These are phyloP conservation scores for Teleogryllus oceanicus DNA, from an alignment of 2,888 invertebrate species.

Conservation along the genomic window DNA sequence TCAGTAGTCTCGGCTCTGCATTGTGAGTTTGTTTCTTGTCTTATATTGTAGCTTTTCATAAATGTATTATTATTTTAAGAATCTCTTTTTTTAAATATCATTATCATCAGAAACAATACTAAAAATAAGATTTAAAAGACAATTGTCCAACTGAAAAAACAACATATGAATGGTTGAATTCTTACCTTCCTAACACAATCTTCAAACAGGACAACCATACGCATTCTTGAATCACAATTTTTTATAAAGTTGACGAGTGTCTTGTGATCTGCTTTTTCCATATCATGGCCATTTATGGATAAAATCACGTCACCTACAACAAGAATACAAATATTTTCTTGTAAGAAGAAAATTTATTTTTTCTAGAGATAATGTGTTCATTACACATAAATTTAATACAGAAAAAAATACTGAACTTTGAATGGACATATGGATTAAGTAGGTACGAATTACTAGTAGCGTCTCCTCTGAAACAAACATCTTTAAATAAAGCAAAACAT, in stretches of 20 bases:
- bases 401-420: not conserved
- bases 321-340: not conserved
- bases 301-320: slow-evolving; percentile 81
- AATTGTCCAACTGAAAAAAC: not conserved
- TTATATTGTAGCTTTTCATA: too few species aligned
- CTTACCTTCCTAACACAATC: slow-evolving; percentile 88
- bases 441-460: too few species aligned
- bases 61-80: too few species aligned
- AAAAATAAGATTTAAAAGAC: not conserved
- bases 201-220: slow-evolving; percentile 95
- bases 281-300: slow-evolving; percentile 92
- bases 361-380: too few species aligned
- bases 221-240: slow-evolving; percentile 82
- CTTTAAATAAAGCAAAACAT: too few species aligned
- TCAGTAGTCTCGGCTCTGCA: too few species aligned
- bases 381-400: not conserved
- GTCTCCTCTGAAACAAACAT: too few species aligned
- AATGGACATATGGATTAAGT: not conserved
- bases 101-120: too few species aligned
- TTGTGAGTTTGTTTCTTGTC: too few species aligned
- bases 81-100: too few species aligned
- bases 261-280: slow-evolving; percentile 92
- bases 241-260: slow-evolving; percentile 89
- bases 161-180: not conserved
- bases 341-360: not conserved